Conservation (phyloP, 2,113 vertebrate genomes). For the Hippocampus guttulatus region DNA sequence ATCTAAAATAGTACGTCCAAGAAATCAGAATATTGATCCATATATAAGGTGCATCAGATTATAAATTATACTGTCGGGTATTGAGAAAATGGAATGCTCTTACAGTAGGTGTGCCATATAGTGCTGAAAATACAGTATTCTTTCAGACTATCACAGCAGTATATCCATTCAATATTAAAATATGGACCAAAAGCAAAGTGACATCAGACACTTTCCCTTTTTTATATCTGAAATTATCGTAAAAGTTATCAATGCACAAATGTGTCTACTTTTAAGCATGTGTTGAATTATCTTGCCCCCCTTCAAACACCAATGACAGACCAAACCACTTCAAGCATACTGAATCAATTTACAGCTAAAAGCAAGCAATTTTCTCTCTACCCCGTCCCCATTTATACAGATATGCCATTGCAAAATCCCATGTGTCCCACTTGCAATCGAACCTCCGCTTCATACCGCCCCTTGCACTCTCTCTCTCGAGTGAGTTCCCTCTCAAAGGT, state of each 20-base stretch:
- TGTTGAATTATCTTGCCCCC: constrained; percentile 11
- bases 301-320: constrained; percentile 22
- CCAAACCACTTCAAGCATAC: constrained; percentile 40
- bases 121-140: too few species aligned
- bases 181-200: neutral
- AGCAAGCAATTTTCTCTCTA: constrained; percentile 55
- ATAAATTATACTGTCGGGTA: too few species aligned
- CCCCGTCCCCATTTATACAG: constrained; percentile 32
- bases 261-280: constrained; percentile 15
- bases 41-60: too few species aligned
- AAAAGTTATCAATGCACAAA: neutral
- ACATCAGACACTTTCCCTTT: neutral
- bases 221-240: neutral
- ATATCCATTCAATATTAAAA: too few species aligned
- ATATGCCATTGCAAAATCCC: constrained; percentile 57
- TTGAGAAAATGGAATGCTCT: too few species aligned
- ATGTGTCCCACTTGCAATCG: constrained; percentile 41
- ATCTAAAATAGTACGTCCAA: too few species aligned
- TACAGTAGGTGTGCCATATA: too few species aligned
- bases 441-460: constrained; percentile 36
- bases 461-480: constrained; percentile 19
- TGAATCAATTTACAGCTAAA: constrained; percentile 56
- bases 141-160: too few species aligned
- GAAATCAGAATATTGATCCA: too few species aligned
- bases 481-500: constrained; percentile 56